Evolutionary conservation across 2,113 vertebrate species (phyloP), one percentile per base, ranked within the genome.

Genomic region (Tinamus guttatus): DNA sequence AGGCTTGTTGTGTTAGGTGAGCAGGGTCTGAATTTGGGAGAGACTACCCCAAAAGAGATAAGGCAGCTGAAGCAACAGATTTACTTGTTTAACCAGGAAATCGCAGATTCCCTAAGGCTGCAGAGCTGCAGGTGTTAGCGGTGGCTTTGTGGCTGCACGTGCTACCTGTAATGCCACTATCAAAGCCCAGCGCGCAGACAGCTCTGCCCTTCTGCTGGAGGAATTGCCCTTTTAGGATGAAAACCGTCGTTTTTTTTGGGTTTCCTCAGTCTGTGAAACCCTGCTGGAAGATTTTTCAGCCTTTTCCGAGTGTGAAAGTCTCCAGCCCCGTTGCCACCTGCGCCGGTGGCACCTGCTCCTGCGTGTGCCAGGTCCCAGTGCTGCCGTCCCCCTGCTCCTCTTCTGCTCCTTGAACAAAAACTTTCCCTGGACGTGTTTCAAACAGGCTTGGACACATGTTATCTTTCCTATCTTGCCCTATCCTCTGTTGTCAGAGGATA

Each of bases 191-290:
- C 18, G 79, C 90, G 81, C 81, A 16, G 2, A 54, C 52, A 89
- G 77, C 3, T 3, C 28, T 25, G 0, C 7, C 56, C 28, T 77
- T 76, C 40, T 52, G 38, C 52, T 40, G 49, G n/a, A 74, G 38
- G 74, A 79, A 76, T 38, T 64, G 75, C 93, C 75, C 69, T 86
- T 51, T 27, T 69, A 59, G 80, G 32, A 67, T 83, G 38, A 82
- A 75, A 63, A 93, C 90, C n/a, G 74, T 49, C 41, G 40, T 54
- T 88, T 85, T 45, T 18, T 14, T 18, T 7, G 74, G 54, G 36
- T 91, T 91, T 94, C 69, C 65, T 49, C 81, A 94, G 94, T 92
- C 87, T 91, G 79, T 87, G 90, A 91, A 95, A 81, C 16, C 43
- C 93, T 4, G 5, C 76, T 49, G 88, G 68, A 30, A 85, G 86